Base-by-base conservation (phyloP, 2,888 invertebrate genomes). In the Epicampocera succincta region DNA sequence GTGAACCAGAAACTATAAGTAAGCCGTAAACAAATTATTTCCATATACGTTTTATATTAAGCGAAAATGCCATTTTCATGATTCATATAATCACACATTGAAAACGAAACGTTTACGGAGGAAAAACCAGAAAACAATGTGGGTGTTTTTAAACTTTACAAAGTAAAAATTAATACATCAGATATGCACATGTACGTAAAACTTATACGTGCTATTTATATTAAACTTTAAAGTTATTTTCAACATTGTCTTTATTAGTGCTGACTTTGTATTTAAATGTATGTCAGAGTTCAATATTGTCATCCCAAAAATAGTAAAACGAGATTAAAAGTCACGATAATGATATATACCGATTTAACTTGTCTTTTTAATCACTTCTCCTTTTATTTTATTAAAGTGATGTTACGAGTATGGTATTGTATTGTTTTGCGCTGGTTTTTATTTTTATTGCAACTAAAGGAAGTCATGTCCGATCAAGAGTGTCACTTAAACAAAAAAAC, bases 301-400 rank as follows among this genome's bases (percentile, higher is more conserved):
- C 80, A 77, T 80, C 80, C 54, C 69, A 72, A 72, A 74, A 71
- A 80, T 56, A 52, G 81, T 73, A 79, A 85, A 84, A 84, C 84
- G 84, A 84, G 85, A 85, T 85, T 84, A 83, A 77, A 76, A 85
- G 85, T 85, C 85, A 85, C 85, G 85, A 85, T 85, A 85, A 80
- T 85, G 84, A 83, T 85, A 84, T 79, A 84, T 84, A 82, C 83
- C 85, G 84, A 84, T 75, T 81, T 75, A 68, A 54, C 61, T 76
- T 54, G 76, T 61, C 52, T 48, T 52, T 69, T 76, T 54, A 69
- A 76, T 75, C 75, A 61, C 69, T 69, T 76, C 69, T 40, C 42
- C 33, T 21, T 33, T 33, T 33, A 33, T 33, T 33, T 44, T 66
- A 52, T 80, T 80, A 60, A 44, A 54, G 73, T 60, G 15, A 44